Evolutionary conservation across 2,888 invertebrate genomes (phyloP).

Genomic region (Lissonota sp.): DNA sequence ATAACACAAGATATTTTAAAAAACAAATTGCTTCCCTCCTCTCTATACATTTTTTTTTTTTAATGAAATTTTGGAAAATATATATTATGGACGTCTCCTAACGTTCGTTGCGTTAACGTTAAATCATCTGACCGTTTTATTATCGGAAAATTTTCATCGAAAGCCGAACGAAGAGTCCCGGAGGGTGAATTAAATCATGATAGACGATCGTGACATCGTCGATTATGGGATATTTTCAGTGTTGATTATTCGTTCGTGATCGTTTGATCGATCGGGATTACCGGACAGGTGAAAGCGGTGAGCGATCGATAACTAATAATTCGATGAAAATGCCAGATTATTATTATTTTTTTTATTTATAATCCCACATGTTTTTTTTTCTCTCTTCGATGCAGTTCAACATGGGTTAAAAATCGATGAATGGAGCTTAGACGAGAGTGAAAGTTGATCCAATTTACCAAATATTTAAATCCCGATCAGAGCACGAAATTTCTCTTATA

Average conservation of each 20-base stretch:
- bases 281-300: slow-evolving; percentile 47
- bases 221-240: neutral
- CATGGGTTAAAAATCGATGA: slow-evolving; percentile 1
- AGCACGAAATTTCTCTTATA: neutral
- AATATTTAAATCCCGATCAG: neutral
- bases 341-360: neutral
- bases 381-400: neutral
- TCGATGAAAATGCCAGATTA: slow-evolving; percentile 9
- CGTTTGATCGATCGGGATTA: slow-evolving; percentile 47
- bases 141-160: neutral
- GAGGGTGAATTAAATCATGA: slow-evolving; percentile 19
- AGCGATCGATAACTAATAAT: slow-evolving; percentile 16
- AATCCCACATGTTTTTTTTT: neutral
- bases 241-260: slow-evolving; percentile 49
- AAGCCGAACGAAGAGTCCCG: slow-evolving; percentile 9
- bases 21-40: too few relatives aligned
- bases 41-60: too few relatives aligned
- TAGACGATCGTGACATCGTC: neutral
- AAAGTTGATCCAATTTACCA: slow-evolving; percentile 22
- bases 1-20: too few relatives aligned
- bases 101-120: too few relatives aligned
- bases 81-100: too few relatives aligned
- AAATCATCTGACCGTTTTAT: too few relatives aligned
- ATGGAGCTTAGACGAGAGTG: slow-evolving; percentile 21
- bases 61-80: too few relatives aligned